Evolutionary conservation across 1,140 invertebrate genomes (phyloP), one percentile per base, ranked within the genome.

Genomic region (Oncopodura yosiiana): DNA sequence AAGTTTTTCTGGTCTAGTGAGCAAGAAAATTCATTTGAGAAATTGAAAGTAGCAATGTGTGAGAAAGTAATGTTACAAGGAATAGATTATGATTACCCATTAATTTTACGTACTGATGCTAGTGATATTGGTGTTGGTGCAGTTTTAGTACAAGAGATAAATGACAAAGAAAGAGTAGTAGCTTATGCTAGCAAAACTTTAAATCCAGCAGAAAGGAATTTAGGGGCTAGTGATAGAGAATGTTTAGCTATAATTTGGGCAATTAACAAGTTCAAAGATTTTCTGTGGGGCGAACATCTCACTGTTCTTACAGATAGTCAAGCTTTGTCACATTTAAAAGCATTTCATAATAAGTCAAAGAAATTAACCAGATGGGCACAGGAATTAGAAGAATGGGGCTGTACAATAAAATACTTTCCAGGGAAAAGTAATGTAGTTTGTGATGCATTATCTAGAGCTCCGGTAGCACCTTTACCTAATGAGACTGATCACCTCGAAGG

Each of bases 381-480:
- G 1, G 36, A 56, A 43, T 44, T 67, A 11, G 37, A 57, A 27
- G 42, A 52, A 16, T 67, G 29, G 54, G 24, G 49, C 12, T 46
- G 48, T n/a, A 44, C 56, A 49, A 49, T 67, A 12, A 14, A 57
- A 0, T 67, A 72, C 53, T 39, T 68, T 16, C 66, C 65, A 43
- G 70, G 71, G 2, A 62, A 49, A 12, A 38, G 63, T 1, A 59
- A 62, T 37, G 27, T 34, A 2, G 30, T 49, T 2, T 57, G 56
- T 1, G 61, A 62, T 39, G 57, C 45, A 9, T 21, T 62, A 0
- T 51, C 45, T 11, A 18, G 61, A 50, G 60, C 56, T 37, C 61
- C 62, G 9, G 14, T 58, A 9, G 19, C 38, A 16, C 4, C 44
- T 18, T 18, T 8, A 2, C 18, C 42, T n/a, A 38, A 59, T 41